Evolutionary conservation across 2,888 invertebrate genomes (phyloP).

Genomic region (Lasioglossum malachurum): DNA sequence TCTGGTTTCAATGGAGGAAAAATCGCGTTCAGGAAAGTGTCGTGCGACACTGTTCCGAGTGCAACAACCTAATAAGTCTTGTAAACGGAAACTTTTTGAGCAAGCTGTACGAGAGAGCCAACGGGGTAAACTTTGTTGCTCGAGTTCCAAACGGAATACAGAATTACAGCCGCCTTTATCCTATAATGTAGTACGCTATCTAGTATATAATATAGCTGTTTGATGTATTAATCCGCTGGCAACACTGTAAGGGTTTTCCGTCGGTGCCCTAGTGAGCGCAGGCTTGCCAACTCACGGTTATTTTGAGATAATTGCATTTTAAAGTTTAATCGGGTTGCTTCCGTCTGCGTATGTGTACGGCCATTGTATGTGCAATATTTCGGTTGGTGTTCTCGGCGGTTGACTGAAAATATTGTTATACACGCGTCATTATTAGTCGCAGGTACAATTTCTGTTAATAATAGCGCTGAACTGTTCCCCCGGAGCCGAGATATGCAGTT

Average conservation of each 20-base stretch:
- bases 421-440: conserved; percentile 18
- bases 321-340: conserved; percentile 51
- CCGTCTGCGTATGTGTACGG: conserved; percentile 22
- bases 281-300: conserved; percentile 51
- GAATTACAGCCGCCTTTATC: conserved; percentile 18
- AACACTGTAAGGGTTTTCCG: conserved; percentile 45
- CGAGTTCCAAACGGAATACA: conserved; percentile 35
- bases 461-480: neutral
- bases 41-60: neutral
- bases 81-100: neutral
- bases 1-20: neutral
- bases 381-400: neutral
- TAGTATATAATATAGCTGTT: conserved; percentile 47
- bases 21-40: neutral
- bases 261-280: conserved; percentile 29
- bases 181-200: conserved; percentile 1
- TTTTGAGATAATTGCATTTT: conserved; percentile 62
- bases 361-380: conserved; percentile 16
- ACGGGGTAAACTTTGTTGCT: neutral
- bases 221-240: conserved; percentile 53
- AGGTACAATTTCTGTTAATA: conserved; percentile 20
- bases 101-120: neutral
- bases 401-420: conserved; percentile 28
- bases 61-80: neutral
- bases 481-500: neutral